These are phyloP conservation scores for Rhingia rostrata DNA, from an alignment of 2,888 invertebrate species.

Conservation along the genomic window DNA sequence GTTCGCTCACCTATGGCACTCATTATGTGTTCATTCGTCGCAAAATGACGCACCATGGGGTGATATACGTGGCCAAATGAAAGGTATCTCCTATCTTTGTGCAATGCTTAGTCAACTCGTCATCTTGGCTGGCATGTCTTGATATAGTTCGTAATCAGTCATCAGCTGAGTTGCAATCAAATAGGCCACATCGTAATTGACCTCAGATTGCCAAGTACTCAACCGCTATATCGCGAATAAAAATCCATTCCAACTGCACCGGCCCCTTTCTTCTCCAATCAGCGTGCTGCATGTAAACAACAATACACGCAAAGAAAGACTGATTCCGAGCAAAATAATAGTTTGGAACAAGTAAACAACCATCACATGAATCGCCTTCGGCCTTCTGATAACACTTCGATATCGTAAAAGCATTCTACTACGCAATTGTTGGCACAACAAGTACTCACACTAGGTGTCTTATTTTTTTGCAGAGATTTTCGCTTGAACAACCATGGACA, in stretches of 20 bases:
- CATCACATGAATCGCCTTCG: slow-evolving; percentile 2
- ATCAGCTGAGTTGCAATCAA: background rate
- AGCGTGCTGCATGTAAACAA: background rate
- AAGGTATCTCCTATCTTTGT: too few species aligned
- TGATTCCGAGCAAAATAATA: too few species aligned
- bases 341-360: background rate
- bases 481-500: slow-evolving; percentile 48
- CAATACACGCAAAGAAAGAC: background rate
- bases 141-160: background rate
- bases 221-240: slow-evolving; percentile 4
- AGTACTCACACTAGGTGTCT: background rate
- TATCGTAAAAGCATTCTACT: slow-evolving; percentile 6
- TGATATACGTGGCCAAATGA: slow-evolving; percentile 8
- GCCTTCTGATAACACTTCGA: background rate
- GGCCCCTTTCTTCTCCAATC: slow-evolving; percentile 4
- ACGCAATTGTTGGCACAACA: slow-evolving; percentile 9
- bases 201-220: slow-evolving; percentile 23
- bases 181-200: background rate
- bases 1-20: too few species aligned
- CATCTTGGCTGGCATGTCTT: background rate
- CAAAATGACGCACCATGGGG: background rate
- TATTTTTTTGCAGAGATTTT: slow-evolving; percentile 34
- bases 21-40: too few species aligned
- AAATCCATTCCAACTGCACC: slow-evolving; percentile 13
- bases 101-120: too few species aligned